A percentile compares a stretch with the other conserved stretches of the same genome.
These are phyloP conservation scores for Platalea minor DNA, from an alignment of 2,797 vertebrate genomes.

Conservation along the genomic window DNA sequence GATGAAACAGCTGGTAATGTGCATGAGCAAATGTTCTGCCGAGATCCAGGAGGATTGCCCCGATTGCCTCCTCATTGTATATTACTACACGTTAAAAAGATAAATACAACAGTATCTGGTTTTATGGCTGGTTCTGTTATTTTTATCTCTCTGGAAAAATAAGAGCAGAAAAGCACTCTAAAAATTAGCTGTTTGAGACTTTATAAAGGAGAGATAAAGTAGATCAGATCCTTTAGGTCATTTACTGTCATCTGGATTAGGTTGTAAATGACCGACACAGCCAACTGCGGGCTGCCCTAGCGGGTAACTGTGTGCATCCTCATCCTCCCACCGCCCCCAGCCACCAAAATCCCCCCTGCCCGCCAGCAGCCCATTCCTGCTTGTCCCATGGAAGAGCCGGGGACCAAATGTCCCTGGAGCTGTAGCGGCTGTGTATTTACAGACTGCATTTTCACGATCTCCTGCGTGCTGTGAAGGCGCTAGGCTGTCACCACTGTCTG, in stretches of 20 bases:
- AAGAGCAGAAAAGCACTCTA: neutral
- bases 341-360: neutral
- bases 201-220: neutral
- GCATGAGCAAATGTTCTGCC: neutral
- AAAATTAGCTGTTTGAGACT: neutral
- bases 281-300: neutral
- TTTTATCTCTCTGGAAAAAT: neutral
- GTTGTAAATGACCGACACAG: neutral
- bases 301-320: neutral
- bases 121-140: neutral
- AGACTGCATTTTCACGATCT: neutral
- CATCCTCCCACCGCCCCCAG: neutral
- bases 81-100: neutral
- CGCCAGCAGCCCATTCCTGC: neutral
- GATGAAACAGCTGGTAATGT: slow-evolving; percentile 31
- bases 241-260: neutral
- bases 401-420: neutral
- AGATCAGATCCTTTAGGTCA: neutral
- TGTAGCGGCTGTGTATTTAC: neutral
- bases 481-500: neutral
- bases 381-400: neutral
- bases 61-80: neutral
- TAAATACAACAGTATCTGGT: neutral
- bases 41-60: neutral
- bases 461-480: neutral